Conservation (phyloP, 2,113 vertebrate genomes). For the Onychostoma macrolepis region DNA sequence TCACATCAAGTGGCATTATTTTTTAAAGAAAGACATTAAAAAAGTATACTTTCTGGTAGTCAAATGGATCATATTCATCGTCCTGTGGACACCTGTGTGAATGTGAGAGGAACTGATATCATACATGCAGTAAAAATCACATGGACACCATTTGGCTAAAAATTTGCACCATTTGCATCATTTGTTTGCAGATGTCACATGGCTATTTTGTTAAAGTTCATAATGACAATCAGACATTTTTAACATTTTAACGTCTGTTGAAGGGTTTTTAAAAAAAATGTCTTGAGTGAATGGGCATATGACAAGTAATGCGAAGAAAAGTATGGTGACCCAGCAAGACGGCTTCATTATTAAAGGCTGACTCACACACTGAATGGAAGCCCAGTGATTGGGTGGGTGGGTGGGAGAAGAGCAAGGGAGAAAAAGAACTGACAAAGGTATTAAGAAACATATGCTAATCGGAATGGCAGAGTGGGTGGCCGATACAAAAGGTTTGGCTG, state of each 20-base stretch:
- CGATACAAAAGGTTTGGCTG: conserved; percentile 66
- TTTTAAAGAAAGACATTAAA: no score
- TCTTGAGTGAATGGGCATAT: background rate
- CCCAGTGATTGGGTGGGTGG: conserved; percentile 31
- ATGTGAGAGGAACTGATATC: background rate
- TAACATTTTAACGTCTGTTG: background rate
- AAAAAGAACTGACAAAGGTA: conserved; percentile 37
- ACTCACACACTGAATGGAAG: conserved; percentile 19
- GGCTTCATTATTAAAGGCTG: conserved; percentile 21
- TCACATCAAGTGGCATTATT: no score
- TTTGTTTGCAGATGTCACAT: background rate
- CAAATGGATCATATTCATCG: no score
- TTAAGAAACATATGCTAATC: conserved; percentile 26
- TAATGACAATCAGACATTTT: background rate
- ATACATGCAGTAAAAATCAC: background rate
- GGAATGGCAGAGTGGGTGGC: conserved; percentile 24
- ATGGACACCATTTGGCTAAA: background rate
- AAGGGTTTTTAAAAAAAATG: background rate
- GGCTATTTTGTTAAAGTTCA: background rate
- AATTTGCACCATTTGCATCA: background rate
- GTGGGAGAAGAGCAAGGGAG: background rate
- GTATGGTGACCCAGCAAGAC: background rate
- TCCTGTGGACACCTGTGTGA: background rate
- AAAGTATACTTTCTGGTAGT: no score
- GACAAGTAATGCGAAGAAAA: conserved; percentile 3